Evolutionary conservation across 37 sponge, comb jelly and placozoan genomes (phyloP), one percentile per base, ranked within the genome.

Genomic region (Chondrosia reniformis): DNA sequence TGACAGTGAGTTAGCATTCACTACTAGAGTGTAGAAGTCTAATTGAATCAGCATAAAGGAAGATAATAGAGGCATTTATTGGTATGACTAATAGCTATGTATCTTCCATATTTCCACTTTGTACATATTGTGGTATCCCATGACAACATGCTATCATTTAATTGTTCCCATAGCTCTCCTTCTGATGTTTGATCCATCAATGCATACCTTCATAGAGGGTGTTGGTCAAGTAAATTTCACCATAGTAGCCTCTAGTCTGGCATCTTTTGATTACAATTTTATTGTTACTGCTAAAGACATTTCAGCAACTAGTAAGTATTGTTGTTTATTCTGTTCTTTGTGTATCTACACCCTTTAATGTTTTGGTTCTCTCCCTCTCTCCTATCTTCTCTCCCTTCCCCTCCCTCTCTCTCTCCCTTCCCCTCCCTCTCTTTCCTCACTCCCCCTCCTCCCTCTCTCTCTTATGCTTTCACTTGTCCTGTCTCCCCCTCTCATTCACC

Each of bases 261-360:
- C 72, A 25, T 69, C 72, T 1, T 69, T 69, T 40, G 72, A 69
- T 44, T 69, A 69, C 72, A 69, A 40, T 44, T 69, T 69, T 25
- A 69, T 24, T 39, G 72, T 69, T 6, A 30, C 22, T 19, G n/a
- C 61, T 19, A 30, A 30, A 30, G 61, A 59, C 28, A 13, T 25
- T 7, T 59, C 61, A 30, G 61, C 61, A 5, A 59, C 4, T 59
- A 30, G 61, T 59, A 5, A 59, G 61, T 59, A 30, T 6, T 25
- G 10, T 10, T 49, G 52, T 49, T 10, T 49, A 15, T 49, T n/a
- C n/a, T 10, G 10, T 19, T 15, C 52, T 49, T 15, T 19, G 15
- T 19, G 15, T 49, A 15, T 15, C 52, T 49, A 49, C 52, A 49
- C 10, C 15, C 52, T 49, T 10, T 49, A 49, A 10, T 15, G 52